phyloP scores from a whole-genome alignment of 2,113 vertebrate species.

The Lampris incognitus region DNA sequence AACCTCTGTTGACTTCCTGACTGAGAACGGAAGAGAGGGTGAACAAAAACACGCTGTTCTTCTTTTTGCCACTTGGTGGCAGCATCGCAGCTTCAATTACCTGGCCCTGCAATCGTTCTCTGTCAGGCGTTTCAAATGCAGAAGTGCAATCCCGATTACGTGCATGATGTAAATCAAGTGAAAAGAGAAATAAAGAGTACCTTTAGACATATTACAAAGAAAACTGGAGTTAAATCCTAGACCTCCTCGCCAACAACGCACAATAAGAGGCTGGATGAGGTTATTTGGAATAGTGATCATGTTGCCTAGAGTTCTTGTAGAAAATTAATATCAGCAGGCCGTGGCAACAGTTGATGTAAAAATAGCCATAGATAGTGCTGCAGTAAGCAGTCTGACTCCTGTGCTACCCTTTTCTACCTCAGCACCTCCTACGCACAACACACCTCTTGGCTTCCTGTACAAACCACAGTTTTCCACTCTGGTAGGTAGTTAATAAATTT shows the following conservation, averaged over 20 bases:
- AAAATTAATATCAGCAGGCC: constrained; percentile 59
- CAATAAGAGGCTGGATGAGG: neutral
- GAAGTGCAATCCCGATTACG: too few relatives aligned
- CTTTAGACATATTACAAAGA: too few relatives aligned
- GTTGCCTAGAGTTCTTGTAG: constrained; percentile 35
- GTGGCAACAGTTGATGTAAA: constrained; percentile 64
- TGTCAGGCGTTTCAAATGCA: neutral
- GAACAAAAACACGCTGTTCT: neutral
- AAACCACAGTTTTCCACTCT: constrained; percentile 79
- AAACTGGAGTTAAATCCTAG: too few relatives aligned
- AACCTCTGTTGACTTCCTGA: neutral
- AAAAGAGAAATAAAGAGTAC: too few relatives aligned
- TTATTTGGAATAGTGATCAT: constrained; percentile 40
- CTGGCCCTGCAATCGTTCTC: neutral
- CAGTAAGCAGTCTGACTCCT: constrained; percentile 68
- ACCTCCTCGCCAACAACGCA: neutral
- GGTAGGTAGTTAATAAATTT: constrained; percentile 29
- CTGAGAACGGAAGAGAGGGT: neutral
- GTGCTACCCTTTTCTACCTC: constrained; percentile 64
- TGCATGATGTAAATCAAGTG: too few relatives aligned
- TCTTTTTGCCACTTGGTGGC: constrained; percentile 33
- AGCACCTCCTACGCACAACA: constrained; percentile 71
- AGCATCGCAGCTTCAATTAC: constrained; percentile 4
- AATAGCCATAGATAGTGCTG: constrained; percentile 70
- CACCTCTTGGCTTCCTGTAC: constrained; percentile 77